Base-by-base conservation (phyloP, 2,888 invertebrate genomes). In the Alcis repandata region DNA sequence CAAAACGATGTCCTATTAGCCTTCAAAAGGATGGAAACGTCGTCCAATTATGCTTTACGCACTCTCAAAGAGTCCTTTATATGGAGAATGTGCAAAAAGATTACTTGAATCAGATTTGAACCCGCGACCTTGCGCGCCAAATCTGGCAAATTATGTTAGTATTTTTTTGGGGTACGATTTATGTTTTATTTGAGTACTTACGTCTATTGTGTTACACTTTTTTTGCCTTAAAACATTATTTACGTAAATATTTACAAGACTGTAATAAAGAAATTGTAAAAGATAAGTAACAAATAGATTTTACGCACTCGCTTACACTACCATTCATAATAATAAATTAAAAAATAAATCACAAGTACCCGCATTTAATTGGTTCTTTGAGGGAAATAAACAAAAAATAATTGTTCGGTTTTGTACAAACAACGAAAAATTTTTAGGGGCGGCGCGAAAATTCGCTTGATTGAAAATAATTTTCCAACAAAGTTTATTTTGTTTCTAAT, bases 21-120 rank as follows among this genome's bases (percentile, higher is more conserved):
- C 33, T 51, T 36, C 51, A 20, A 20, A 17, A 13, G 36, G 51
- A 38, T 19, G 32, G 13, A 51, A 19, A 36, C 51, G 51, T 19
- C 19, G 10, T 51, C 51, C 51, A 36, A 51, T 51, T 51, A 38
- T 33, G 20, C 51, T 38, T 36, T 51, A 51, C 33, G 51, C 51
- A 38, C 36, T 51, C 51, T 51, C 51, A 17, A 11, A 17, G 13
- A 51, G 51, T 13, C 33, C 20, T 51, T 19, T 51, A 11, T 19
- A 19, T 9, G 15, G n/a, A 33, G 36, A 51, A 38, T 38, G 36
- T 36, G 38, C 19, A 36, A 20, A 38, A 51, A 19, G 10, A 51
- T 38, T 19, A 17, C 17, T 3, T 1, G n/a, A 17, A 1, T 19
- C 19, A 3, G 36, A 17, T 13, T 51, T 36, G 51, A 38, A 49